Conservation (phyloP, 2,888 invertebrate species). For the Agelastica alni region DNA sequence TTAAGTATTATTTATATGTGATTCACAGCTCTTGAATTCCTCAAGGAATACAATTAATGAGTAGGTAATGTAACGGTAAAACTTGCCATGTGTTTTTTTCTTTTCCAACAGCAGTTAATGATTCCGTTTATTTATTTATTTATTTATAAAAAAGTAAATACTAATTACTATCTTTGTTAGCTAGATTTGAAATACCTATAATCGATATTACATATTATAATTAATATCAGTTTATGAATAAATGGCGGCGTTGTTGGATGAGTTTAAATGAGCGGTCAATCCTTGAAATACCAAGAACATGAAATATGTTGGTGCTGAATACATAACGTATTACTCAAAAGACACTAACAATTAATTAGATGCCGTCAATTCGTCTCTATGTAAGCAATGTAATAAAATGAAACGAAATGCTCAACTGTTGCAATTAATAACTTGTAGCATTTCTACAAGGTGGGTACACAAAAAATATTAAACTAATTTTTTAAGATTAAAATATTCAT, state of each 20-base stretch:
- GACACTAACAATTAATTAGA: slow-evolving; percentile 24
- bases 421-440: slow-evolving; percentile 18
- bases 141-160: no score
- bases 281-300: slow-evolving; percentile 21
- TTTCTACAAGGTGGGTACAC: slow-evolving; percentile 9
- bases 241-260: slow-evolving; percentile 8
- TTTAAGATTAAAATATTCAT: no score
- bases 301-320: slow-evolving; percentile 24
- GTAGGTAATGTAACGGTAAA: no score
- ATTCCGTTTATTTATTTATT: no score
- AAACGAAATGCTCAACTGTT: slow-evolving; percentile 20
- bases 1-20: no score
- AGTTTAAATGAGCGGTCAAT: slow-evolving; percentile 22
- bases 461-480: no score
- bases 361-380: slow-evolving; percentile 24
- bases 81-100: no score
- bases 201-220: slow-evolving; percentile 1
- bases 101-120: no score
- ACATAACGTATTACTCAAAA: slow-evolving; percentile 24
- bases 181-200: background rate
- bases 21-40: no score
- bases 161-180: no score
- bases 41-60: no score
- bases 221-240: slow-evolving; percentile 11
- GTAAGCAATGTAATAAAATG: slow-evolving; percentile 26